Evolutionary conservation across 2,113 vertebrate species (phyloP).

Genomic region (Phodopus roborovskii): DNA sequence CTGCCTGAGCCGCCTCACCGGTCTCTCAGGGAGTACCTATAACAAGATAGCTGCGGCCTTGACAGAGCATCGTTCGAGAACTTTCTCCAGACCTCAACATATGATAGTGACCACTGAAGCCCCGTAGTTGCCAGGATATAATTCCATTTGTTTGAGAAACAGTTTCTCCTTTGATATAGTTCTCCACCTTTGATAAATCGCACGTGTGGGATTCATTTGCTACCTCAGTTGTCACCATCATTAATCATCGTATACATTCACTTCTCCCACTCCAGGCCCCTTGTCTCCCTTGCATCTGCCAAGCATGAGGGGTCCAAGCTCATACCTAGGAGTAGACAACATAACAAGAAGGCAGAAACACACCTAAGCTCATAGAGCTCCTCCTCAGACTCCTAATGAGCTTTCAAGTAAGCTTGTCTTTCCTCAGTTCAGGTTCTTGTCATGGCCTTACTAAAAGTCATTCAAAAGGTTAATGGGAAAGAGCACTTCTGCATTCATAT

Average conservation of each 20-base stretch:
- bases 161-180: neutral
- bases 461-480: neutral
- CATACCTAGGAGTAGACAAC: neutral
- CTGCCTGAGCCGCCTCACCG: neutral
- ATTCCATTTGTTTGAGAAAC: neutral
- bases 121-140: neutral
- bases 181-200: neutral
- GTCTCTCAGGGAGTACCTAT: neutral
- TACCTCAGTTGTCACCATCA: neutral
- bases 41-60: neutral
- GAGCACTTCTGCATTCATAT: neutral
- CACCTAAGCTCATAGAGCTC: neutral
- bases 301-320: neutral
- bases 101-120: neutral
- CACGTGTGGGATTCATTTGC: neutral
- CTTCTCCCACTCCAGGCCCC: neutral
- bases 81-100: neutral
- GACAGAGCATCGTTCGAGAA: neutral
- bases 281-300: constrained; percentile 8
- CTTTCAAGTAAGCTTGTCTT: neutral
- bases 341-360: neutral
- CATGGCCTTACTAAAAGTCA: neutral
- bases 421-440: neutral
- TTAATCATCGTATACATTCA: constrained; percentile 28
- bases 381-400: neutral